Evolutionary conservation across 64 coral and sea anemone genomes (phyloP).

Genomic region (Porites australiensis): DNA sequence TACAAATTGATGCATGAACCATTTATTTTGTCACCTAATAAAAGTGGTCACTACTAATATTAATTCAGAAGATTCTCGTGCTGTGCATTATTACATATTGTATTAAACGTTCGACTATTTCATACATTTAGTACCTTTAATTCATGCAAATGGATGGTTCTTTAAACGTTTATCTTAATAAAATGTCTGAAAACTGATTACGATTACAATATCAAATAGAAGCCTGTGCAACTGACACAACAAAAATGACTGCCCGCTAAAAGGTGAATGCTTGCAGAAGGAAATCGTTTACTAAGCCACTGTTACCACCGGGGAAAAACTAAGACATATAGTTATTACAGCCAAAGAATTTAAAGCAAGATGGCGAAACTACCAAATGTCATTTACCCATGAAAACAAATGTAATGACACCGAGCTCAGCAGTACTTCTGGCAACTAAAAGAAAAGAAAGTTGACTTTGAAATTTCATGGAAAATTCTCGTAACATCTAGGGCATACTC

Average conservation of each 20-base stretch:
- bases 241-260: conserved; percentile 5
- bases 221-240: background rate
- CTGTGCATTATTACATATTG: no score
- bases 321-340: background rate
- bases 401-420: background rate
- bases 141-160: no score
- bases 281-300: background rate
- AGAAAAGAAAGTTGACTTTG: background rate
- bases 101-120: no score
- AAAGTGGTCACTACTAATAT: no score
- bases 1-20: no score
- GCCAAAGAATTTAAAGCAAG: conserved; percentile 15
- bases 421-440: background rate
- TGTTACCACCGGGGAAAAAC: background rate
- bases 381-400: background rate
- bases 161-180: no score
- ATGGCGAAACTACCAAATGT: background rate
- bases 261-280: conserved; percentile 13
- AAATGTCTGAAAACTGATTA: no score
- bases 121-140: no score
- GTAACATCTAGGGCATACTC: background rate
- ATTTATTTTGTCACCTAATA: no score
- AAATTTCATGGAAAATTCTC: background rate
- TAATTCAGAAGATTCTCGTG: no score
- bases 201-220: no score